Conservation (phyloP, 2,888 invertebrate species). For the Vesta saturnalis region DNA sequence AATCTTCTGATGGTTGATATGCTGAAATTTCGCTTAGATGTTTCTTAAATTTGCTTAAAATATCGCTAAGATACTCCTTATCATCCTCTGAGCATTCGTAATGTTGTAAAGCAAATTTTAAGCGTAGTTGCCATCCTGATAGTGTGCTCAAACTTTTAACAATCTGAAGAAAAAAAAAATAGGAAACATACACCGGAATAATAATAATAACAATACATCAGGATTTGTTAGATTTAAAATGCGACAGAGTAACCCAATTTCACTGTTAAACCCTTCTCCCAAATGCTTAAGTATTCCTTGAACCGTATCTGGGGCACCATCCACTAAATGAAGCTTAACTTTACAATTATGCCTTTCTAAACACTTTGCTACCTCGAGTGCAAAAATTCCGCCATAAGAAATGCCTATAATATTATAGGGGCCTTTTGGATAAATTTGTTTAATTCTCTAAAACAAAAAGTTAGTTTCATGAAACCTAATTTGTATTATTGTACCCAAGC, state of each 20-base stretch:
- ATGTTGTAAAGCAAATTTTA: constrained; percentile 48
- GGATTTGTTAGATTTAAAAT: constrained; percentile 64
- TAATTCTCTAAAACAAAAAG: constrained; percentile 66
- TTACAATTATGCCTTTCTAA: constrained; percentile 72
- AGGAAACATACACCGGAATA: background rate
- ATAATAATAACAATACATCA: constrained; percentile 47
- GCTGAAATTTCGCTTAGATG: constrained; percentile 47
- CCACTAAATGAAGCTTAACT: constrained; percentile 75
- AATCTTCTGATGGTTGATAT: constrained; percentile 49
- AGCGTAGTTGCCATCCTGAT: constrained; percentile 49
- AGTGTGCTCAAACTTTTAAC: constrained; percentile 49
- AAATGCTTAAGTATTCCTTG: constrained; percentile 66
- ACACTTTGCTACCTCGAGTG: constrained; percentile 80
- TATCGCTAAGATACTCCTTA: constrained; percentile 44
- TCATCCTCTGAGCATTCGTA: constrained; percentile 46
- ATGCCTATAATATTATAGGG: constrained; percentile 85
- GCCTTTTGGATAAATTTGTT: constrained; percentile 68
- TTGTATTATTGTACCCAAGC: constrained; percentile 48
- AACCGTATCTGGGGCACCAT: constrained; percentile 81
- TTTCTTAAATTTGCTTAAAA: constrained; percentile 50
- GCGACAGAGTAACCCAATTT: constrained; percentile 68
- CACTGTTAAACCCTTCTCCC: constrained; percentile 54
- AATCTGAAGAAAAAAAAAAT: constrained; percentile 46
- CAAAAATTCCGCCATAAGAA: constrained; percentile 86
- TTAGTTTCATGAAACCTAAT: background rate